These are phyloP conservation scores for Sminthurinus signatus DNA, from an alignment of 1,140 invertebrate species.

Conservation along the genomic window DNA sequence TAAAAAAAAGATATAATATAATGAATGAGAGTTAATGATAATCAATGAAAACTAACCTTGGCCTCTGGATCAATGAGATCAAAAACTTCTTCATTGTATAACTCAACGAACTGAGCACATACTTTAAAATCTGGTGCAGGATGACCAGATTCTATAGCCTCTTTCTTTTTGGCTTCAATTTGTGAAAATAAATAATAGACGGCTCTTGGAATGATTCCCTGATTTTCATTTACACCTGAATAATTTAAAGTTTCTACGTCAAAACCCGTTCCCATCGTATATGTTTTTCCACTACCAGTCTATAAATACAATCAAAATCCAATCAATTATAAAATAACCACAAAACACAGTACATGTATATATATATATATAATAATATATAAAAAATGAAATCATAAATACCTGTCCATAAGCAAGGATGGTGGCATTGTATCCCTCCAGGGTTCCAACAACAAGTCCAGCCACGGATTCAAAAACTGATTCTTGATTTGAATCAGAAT, in stretches of 20 bases:
- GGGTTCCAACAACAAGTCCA: conserved; percentile 73
- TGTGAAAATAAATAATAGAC: conserved; percentile 82
- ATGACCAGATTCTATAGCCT: conserved; percentile 54
- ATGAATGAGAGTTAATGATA: too few species aligned
- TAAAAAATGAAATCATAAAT: background rate
- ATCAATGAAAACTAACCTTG: conserved; percentile 20
- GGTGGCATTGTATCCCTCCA: conserved; percentile 93
- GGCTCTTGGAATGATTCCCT: conserved; percentile 89
- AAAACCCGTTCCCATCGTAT: conserved; percentile 98
- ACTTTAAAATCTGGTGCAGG: conserved; percentile 72
- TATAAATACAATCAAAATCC: conserved; percentile 47
- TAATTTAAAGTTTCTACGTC: conserved; percentile 58
- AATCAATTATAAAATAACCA: too few species aligned
- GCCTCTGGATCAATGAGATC: conserved; percentile 50
- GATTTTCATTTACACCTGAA: conserved; percentile 49
- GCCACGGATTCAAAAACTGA: conserved; percentile 82
- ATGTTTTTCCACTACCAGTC: conserved; percentile 96
- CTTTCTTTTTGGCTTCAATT: conserved; percentile 56
- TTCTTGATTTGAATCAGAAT: conserved; percentile 60
- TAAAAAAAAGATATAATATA: too few species aligned
- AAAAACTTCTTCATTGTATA: conserved; percentile 95
- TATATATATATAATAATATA: too few species aligned
- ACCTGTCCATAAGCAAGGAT: conserved; percentile 92
- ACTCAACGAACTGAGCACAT: conserved; percentile 80
- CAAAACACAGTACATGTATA: too few species aligned